Conservation (phyloP, 2,113 vertebrate species). For the Trogon melanurus region DNA sequence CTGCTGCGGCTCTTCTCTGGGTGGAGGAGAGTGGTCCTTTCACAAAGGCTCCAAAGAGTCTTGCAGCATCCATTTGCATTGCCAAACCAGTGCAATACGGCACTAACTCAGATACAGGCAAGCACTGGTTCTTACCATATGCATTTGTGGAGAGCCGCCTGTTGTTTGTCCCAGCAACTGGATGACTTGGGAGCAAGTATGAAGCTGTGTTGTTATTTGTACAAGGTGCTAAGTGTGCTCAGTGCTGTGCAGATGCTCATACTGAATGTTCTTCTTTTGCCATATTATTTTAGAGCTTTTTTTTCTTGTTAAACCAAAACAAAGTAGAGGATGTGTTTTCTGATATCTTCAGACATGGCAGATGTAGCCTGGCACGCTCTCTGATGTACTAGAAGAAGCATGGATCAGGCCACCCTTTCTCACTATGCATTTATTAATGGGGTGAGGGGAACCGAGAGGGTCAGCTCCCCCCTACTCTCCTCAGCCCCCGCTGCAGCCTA, state of each 20-base stretch:
- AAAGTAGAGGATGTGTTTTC: background rate
- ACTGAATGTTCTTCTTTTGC: background rate
- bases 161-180: background rate
- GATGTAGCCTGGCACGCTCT: background rate
- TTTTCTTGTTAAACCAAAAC: background rate
- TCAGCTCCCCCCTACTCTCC: background rate
- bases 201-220: background rate
- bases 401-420: background rate
- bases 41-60: conserved; percentile 49
- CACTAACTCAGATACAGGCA: background rate
- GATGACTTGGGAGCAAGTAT: background rate
- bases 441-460: background rate
- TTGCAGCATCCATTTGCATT: background rate
- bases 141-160: background rate
- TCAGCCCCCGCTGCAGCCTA: background rate
- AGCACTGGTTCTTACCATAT: background rate
- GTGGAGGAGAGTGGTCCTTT: rapidly evolving
- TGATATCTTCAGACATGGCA: rapidly evolving
- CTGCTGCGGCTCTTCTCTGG: background rate
- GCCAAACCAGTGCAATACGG: background rate
- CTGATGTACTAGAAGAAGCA: background rate
- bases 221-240: background rate
- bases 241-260: background rate
- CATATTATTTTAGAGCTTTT: background rate
- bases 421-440: rapidly evolving